Evolutionary conservation across 2,113 vertebrate genomes (phyloP).

Genomic region (Podarcis cretensis): DNA sequence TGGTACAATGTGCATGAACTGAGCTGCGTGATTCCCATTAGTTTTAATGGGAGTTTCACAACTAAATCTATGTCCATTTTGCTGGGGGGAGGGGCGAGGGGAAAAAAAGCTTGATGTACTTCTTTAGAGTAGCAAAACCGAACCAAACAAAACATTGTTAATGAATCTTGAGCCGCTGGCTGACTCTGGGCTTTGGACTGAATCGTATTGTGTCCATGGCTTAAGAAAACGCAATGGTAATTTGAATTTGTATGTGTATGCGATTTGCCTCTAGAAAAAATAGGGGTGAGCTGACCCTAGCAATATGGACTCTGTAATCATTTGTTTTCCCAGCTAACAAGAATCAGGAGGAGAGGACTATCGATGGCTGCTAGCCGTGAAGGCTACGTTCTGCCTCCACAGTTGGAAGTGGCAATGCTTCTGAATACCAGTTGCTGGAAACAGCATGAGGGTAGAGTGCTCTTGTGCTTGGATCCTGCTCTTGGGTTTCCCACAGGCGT

Average conservation of each 20-base stretch:
- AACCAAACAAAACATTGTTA: conserved; percentile 4
- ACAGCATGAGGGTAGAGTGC: no score
- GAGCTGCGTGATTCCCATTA: conserved; percentile 65
- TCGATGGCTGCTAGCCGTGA: no score
- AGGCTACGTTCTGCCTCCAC: no score
- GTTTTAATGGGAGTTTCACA: conserved; percentile 47
- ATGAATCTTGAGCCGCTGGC: conserved; percentile 5
- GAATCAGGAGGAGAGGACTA: no score
- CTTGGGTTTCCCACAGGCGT: no score
- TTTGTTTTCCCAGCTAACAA: background rate
- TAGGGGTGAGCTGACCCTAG: background rate
- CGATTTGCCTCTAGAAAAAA: background rate
- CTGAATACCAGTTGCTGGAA: no score
- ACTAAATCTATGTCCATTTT: conserved; percentile 22
- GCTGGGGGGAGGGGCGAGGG: background rate
- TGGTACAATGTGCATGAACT: conserved; percentile 43
- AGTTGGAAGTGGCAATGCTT: no score
- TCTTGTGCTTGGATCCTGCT: no score
- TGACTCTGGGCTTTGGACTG: background rate
- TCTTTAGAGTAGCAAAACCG: conserved; percentile 22
- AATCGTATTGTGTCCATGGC: background rate
- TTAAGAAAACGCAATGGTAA: background rate
- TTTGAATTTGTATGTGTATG: background rate
- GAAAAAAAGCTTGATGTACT: background rate
- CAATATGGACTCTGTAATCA: background rate